Conservation (phyloP, 2,888 invertebrate species). For the Sphinx pinastri region DNA sequence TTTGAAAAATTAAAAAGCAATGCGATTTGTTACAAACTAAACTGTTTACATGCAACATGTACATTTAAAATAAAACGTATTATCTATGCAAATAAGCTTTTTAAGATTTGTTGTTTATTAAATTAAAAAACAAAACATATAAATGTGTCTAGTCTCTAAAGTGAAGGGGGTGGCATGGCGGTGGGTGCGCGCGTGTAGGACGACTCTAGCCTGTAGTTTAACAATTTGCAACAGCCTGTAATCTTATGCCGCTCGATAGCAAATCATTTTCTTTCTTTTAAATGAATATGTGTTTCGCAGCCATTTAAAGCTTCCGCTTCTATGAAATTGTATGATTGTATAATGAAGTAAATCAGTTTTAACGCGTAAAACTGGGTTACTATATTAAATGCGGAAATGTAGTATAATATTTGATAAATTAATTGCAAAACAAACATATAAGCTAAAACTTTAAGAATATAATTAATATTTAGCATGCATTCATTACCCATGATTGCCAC, state of each 20-base stretch:
- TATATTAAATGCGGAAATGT: background rate
- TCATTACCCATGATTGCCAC: too few species aligned
- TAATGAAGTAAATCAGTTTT: background rate
- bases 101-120: too few species aligned
- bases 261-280: constrained; percentile 16
- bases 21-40: too few species aligned
- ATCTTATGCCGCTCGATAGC: constrained; percentile 22
- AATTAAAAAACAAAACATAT: background rate
- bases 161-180: background rate
- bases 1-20: too few species aligned
- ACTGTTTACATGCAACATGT: too few species aligned
- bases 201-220: constrained; percentile 22
- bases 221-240: constrained; percentile 25
- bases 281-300: constrained; percentile 7
- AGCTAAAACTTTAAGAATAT: too few species aligned
- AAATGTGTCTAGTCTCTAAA: constrained; percentile 1
- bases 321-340: background rate
- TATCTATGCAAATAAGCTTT: too few species aligned
- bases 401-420: too few species aligned
- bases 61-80: too few species aligned
- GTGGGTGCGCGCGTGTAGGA: constrained; percentile 4
- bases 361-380: background rate
- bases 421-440: too few species aligned
- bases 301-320: background rate
- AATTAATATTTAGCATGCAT: too few species aligned